Conservation (phyloP, 2,888 invertebrate species). For the Temnothorax unifasciatus region DNA sequence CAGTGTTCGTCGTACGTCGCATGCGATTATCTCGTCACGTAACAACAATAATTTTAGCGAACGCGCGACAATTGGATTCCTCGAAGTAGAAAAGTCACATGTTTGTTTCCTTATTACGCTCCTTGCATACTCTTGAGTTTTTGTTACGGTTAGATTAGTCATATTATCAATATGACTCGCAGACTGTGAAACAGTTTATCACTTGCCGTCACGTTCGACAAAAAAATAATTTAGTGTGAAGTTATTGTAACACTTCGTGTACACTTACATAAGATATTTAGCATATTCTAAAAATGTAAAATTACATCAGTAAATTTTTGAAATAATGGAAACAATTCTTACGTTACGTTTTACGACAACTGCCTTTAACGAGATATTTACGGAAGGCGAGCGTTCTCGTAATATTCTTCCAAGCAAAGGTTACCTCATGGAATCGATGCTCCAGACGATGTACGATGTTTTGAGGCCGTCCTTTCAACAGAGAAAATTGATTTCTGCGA, state of each 20-base stretch:
- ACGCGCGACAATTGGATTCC: constrained; percentile 2
- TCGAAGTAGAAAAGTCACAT: background rate
- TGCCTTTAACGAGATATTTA: background rate
- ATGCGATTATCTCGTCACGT: background rate
- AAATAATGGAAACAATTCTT: background rate
- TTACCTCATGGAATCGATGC: constrained; percentile 83
- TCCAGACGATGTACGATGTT: constrained; percentile 78
- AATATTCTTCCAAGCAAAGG: constrained; percentile 5
- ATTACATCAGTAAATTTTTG: background rate
- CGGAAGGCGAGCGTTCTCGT: background rate
- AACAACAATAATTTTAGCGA: constrained; percentile 26
- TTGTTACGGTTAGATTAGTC: background rate
- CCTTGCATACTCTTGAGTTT: background rate
- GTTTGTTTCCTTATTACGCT: background rate
- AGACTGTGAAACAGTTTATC: background rate
- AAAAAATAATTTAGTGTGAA: constrained; percentile 10
- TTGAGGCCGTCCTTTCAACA: constrained; percentile 77
- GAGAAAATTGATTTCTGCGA: constrained; percentile 79
- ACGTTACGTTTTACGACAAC: background rate
- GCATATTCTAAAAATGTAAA: background rate
- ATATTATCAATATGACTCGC: background rate
- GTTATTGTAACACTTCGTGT: background rate
- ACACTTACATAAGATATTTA: background rate
- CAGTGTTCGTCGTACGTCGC: background rate
- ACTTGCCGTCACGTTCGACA: background rate